Conservation (phyloP, 2,888 invertebrate species). For the Apamea crenata region DNA sequence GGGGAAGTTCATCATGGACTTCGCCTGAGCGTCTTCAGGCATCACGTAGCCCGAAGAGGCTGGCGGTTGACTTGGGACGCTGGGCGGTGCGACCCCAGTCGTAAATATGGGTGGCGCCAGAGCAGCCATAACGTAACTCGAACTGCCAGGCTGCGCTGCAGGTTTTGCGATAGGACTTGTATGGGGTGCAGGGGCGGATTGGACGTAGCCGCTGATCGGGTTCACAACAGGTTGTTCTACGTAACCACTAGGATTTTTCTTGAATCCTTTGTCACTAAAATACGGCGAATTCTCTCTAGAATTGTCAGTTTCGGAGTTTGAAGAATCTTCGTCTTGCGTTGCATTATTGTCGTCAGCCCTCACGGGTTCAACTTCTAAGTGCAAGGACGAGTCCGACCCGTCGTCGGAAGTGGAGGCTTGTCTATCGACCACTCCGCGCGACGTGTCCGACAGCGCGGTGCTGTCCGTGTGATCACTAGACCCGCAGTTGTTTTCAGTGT, state of each 20-base stretch:
- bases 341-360: conserved; percentile 72
- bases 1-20: conserved; percentile 81
- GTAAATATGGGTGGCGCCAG: conserved; percentile 84
- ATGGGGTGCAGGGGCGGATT: conserved; percentile 75
- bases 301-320: conserved; percentile 78
- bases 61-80: conserved; percentile 73
- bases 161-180: conserved; percentile 69
- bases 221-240: conserved; percentile 78
- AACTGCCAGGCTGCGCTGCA: conserved; percentile 77
- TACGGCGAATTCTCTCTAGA: conserved; percentile 80
- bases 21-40: conserved; percentile 82
- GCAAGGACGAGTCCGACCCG: conserved; percentile 84
- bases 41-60: conserved; percentile 84
- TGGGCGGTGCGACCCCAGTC: conserved; percentile 76
- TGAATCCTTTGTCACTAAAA: conserved; percentile 80
- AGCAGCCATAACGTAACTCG: conserved; percentile 87
- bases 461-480: conserved; percentile 87
- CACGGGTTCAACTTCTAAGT: conserved; percentile 80
- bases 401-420: conserved; percentile 85
- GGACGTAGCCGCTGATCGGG: conserved; percentile 78
- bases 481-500: conserved; percentile 82
- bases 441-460: conserved; percentile 86
- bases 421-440: conserved; percentile 81
- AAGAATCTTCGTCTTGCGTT: conserved; percentile 74
- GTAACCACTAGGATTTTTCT: conserved; percentile 83